Conservation (phyloP, 2,888 invertebrate species). For the Synanthedon vespiformis region DNA sequence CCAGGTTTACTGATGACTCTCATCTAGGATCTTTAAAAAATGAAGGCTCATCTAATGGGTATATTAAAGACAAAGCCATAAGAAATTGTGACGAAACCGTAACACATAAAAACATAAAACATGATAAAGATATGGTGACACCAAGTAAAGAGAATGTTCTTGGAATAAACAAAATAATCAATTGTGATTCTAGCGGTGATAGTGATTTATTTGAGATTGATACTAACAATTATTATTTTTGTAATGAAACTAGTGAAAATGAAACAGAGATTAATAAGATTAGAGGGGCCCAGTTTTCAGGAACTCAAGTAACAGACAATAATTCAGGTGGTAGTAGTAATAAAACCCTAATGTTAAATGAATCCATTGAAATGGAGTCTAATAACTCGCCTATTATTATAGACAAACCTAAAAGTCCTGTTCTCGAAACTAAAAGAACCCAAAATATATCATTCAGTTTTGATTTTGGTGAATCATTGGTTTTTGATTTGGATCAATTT, state of each 20-base stretch:
- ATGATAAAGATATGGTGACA: background rate
- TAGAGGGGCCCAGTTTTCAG: background rate
- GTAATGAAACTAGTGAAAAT: background rate
- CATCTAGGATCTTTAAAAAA: too few relatives aligned
- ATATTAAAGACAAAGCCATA: too few relatives aligned
- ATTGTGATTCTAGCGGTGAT: background rate
- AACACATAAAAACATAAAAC: background rate
- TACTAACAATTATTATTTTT: background rate
- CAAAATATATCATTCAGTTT: constrained; percentile 5
- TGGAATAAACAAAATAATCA: background rate
- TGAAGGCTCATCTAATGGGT: too few relatives aligned
- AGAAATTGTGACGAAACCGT: too few relatives aligned
- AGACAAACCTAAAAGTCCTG: constrained; percentile 23
- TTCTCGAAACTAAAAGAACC: constrained; percentile 17
- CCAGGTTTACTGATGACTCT: too few relatives aligned
- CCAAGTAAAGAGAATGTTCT: background rate
- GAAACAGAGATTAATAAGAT: background rate
- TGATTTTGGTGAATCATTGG: constrained; percentile 15
- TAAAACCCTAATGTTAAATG: constrained; percentile 1
- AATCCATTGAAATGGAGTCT: constrained; percentile 1
- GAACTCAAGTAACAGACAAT: too few relatives aligned
- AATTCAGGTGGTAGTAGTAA: too few relatives aligned
- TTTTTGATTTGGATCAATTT: constrained; percentile 37
- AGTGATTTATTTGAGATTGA: background rate
- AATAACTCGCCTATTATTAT: background rate